phyloP scores from a whole-genome alignment of 2,888 invertebrate genomes.

The Ormyrus pomaceus region DNA sequence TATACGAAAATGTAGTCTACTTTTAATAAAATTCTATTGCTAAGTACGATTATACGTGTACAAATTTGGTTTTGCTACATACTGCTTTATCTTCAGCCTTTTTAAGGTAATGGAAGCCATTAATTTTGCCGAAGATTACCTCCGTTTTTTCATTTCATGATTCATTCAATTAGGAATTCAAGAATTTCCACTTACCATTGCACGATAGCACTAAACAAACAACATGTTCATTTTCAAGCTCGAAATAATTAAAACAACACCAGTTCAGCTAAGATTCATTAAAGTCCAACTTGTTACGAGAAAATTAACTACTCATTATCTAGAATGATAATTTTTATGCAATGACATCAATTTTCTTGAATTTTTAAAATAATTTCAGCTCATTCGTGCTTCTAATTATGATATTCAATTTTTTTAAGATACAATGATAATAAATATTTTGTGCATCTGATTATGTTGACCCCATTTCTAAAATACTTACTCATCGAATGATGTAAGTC shows the following conservation, averaged over 20 bases:
- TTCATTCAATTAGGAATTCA: conserved; percentile 52
- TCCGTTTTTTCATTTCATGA: conserved; percentile 35
- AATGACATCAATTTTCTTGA: not conserved
- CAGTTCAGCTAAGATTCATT: conserved; percentile 44
- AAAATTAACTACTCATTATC: conserved; percentile 31
- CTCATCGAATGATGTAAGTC: too few relatives aligned
- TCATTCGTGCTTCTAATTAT: too few relatives aligned
- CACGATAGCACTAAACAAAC: conserved; percentile 37
- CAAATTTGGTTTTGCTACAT: too few relatives aligned
- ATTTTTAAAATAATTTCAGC: too few relatives aligned
- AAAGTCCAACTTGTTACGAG: conserved; percentile 19
- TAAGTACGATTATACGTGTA: too few relatives aligned
- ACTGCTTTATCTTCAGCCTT: conserved; percentile 5
- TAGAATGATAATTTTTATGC: conserved; percentile 19
- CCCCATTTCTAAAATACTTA: too few relatives aligned
- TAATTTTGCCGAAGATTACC: conserved; percentile 32
- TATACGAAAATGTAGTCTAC: too few relatives aligned
- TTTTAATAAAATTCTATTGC: too few relatives aligned
- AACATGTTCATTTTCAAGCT: conserved; percentile 34
- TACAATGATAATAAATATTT: too few relatives aligned
- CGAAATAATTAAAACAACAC: conserved; percentile 46
- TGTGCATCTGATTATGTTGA: too few relatives aligned
- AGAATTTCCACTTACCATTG: conserved; percentile 48
- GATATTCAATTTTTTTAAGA: too few relatives aligned
- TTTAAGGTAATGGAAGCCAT: conserved; percentile 22